These are phyloP conservation scores for Caenorhabditis sp. DNA, from an alignment of 2,888 invertebrate species.

Conservation along the genomic window DNA sequence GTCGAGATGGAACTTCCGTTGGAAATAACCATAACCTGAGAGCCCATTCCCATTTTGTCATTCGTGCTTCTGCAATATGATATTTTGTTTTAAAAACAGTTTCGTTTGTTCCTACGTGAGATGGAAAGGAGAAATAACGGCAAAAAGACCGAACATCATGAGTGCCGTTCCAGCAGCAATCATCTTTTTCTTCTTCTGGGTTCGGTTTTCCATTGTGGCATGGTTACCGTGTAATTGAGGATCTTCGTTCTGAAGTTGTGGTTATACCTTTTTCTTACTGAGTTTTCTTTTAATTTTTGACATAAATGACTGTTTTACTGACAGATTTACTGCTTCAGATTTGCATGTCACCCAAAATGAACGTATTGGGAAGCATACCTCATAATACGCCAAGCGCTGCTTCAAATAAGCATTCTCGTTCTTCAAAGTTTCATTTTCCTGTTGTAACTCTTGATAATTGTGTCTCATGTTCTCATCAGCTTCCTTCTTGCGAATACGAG, in stretches of 20 bases:
- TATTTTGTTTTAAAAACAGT: no score
- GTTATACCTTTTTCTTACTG: no score
- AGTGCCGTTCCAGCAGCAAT: conserved; percentile 54
- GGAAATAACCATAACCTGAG: conserved; percentile 8
- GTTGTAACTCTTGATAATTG: conserved; percentile 7
- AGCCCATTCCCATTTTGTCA: neutral
- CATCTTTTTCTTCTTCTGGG: conserved; percentile 17
- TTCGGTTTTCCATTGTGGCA: neutral
- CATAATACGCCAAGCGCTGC: conserved; percentile 19
- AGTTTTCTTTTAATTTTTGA: no score
- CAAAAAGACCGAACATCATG: conserved; percentile 65
- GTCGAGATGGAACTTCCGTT: conserved; percentile 21
- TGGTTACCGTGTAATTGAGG: neutral
- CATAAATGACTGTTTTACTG: no score
- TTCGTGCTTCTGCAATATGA: neutral
- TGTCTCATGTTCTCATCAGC: conserved; percentile 33
- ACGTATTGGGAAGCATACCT: no score
- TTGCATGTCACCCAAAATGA: no score
- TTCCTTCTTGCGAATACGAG: conserved; percentile 68
- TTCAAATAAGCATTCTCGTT: conserved; percentile 18
- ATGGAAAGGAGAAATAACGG: conserved; percentile 47
- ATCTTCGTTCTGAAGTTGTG: conserved; percentile 18
- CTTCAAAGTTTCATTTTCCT: conserved; percentile 32
- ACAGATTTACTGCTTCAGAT: no score
- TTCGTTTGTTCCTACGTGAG: neutral